A percentile compares a stretch with the other conserved stretches of the same genome.
phyloP scores from a whole-genome alignment of 2,888 invertebrate species.

The Callinectes sapidus region DNA sequence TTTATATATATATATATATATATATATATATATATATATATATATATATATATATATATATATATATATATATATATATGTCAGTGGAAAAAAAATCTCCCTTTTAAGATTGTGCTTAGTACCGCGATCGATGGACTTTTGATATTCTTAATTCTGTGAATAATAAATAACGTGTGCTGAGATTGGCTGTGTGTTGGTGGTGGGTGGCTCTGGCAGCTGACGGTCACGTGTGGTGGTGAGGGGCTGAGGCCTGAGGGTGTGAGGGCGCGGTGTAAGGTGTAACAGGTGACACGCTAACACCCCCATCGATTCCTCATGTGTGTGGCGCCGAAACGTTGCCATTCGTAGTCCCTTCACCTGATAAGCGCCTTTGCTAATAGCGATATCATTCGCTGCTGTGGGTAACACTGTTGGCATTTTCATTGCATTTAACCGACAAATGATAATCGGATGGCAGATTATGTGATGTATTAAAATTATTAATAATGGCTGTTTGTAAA shows the following conservation, averaged over 20 bases:
- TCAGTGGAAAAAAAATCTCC: no score
- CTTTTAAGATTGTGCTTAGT: no score
- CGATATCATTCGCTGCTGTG: background rate
- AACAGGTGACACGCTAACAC: slow-evolving; percentile 27
- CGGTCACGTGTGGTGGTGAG: background rate
- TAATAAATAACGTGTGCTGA: no score
- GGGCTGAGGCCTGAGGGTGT: slow-evolving; percentile 10
- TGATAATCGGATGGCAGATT: background rate
- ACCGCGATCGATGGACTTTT: no score
- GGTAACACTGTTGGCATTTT: slow-evolving; percentile 1
- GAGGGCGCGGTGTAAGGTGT: slow-evolving; percentile 27
- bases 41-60: slow-evolving; percentile 8
- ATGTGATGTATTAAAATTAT: background rate
- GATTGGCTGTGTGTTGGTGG: background rate
- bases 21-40: slow-evolving; percentile 26
- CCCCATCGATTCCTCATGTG: background rate
- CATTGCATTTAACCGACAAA: background rate
- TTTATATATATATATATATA: slow-evolving; percentile 36
- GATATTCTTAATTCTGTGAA: no score
- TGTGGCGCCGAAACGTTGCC: slow-evolving; percentile 6
- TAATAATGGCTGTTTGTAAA: background rate
- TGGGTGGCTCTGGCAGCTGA: background rate
- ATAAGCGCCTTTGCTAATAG: background rate
- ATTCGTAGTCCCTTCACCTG: background rate
- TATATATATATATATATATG: background rate